Percentiles rank a stretch among this genome's conserved stretches.
These are phyloP conservation scores for Pseudomugil gertrudae DNA, from an alignment of 2,797 vertebrate genomes.

Conservation along the genomic window DNA sequence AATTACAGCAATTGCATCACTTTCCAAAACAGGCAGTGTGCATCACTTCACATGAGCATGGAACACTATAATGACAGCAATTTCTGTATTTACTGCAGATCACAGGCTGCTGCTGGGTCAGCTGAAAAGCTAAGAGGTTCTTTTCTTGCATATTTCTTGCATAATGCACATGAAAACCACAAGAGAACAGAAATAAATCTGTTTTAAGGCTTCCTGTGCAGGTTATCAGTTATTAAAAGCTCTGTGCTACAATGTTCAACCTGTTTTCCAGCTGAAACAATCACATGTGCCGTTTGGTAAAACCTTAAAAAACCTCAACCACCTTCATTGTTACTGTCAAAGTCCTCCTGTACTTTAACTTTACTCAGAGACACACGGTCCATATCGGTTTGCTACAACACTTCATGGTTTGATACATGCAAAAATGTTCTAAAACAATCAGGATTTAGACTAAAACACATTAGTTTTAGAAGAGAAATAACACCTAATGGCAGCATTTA, in stretches of 20 bases:
- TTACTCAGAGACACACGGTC: too few species aligned
- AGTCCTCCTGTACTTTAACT: too few species aligned
- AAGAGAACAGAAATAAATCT: not conserved
- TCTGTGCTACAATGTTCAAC: not conserved
- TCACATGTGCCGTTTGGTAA: not conserved
- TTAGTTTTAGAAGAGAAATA: too few species aligned
- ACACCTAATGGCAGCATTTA: too few species aligned
- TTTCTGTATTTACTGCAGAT: constrained; percentile 1
- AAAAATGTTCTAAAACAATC: too few species aligned
- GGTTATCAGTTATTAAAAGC: not conserved
- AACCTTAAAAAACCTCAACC: not conserved
- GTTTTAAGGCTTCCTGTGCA: not conserved
- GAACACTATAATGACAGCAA: constrained; percentile 15
- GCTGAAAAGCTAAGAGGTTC: not conserved
- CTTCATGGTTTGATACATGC: too few species aligned
- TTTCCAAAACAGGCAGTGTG: constrained; percentile 29
- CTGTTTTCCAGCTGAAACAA: not conserved
- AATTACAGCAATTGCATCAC: constrained; percentile 14
- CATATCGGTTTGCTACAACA: too few species aligned
- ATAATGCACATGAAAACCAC: not conserved
- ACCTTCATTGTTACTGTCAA: too few species aligned
- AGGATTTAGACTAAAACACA: too few species aligned
- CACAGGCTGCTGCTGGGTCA: not conserved
- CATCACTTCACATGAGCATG: constrained; percentile 13
- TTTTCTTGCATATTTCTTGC: constrained; percentile 6